Percentiles rank a stretch among this genome's conserved stretches.
Evolutionary conservation across 2,113 vertebrate species (phyloP).

Genomic region (Dascyllus trimaculatus): DNA sequence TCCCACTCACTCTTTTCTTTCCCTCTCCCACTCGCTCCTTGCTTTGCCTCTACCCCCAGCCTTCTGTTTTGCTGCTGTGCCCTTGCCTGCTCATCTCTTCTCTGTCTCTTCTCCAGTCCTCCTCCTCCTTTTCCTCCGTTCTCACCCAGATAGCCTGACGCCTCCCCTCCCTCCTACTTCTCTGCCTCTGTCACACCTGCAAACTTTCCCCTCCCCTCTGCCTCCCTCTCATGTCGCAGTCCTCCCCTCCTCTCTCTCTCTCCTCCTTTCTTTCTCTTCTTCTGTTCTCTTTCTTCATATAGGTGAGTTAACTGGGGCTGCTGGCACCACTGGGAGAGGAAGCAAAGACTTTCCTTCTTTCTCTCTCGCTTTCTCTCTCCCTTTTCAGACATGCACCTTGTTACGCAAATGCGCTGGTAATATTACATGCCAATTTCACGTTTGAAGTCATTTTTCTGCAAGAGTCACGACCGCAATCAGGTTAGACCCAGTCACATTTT

Average conservation of each 20-base stretch:
- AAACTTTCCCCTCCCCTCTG: slow-evolving; percentile 80
- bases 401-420: slow-evolving; percentile 59
- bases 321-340: slow-evolving; percentile 80
- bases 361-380: slow-evolving; percentile 19
- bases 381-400: slow-evolving; percentile 39
- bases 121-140: slow-evolving; percentile 63
- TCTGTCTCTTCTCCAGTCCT: slow-evolving; percentile 69
- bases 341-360: slow-evolving; percentile 34
- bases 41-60: slow-evolving; percentile 73
- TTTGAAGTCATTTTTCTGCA: slow-evolving; percentile 12
- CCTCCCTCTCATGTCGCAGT: slow-evolving; percentile 70
- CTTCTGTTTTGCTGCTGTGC: slow-evolving; percentile 80
- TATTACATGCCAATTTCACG: slow-evolving; percentile 31
- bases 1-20: slow-evolving; percentile 60
- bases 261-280: slow-evolving; percentile 40
- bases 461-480: slow-evolving; percentile 31
- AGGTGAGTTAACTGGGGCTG: slow-evolving; percentile 85
- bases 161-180: slow-evolving; percentile 66
- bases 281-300: slow-evolving; percentile 79
- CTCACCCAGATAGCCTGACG: slow-evolving; percentile 77
- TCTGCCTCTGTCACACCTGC: slow-evolving; percentile 82
- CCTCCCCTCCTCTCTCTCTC: slow-evolving; percentile 48
- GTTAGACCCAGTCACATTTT: not conserved
- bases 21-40: slow-evolving; percentile 70
- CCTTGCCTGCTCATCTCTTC: slow-evolving; percentile 83